phyloP scores from a whole-genome alignment of 2,113 vertebrate species.

The Strix aluco region DNA sequence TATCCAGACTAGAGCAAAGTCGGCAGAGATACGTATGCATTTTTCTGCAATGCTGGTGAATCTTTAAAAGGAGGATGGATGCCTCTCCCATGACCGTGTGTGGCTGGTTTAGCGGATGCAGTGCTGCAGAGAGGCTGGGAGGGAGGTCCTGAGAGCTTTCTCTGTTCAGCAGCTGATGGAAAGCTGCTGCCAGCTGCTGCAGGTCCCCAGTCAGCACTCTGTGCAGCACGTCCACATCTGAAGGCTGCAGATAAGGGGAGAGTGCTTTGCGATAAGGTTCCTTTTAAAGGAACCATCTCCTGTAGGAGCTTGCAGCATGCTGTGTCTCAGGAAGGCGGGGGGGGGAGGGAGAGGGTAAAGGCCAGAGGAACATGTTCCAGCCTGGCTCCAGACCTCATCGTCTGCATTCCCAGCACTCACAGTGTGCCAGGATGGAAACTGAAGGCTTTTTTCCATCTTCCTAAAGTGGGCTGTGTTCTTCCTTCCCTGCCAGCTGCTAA shows the following conservation, averaged over 20 bases:
- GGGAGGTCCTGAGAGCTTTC: background rate
- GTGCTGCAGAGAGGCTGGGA: background rate
- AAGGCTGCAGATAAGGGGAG: slow-evolving; percentile 38
- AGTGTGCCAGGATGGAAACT: background rate
- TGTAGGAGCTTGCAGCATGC: background rate
- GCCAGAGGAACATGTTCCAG: slow-evolving; percentile 1
- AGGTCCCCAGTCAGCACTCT: background rate
- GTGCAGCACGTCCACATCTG: background rate
- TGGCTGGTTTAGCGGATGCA: background rate
- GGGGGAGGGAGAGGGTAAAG: background rate
- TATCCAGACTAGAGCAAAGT: background rate
- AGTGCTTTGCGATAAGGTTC: slow-evolving; percentile 32
- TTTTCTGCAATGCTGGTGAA: background rate
- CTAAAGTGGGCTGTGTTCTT: background rate
- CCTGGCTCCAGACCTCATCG: background rate
- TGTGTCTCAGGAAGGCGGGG: background rate
- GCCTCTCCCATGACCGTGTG: background rate
- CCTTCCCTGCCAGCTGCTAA: background rate
- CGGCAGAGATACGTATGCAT: accelerated
- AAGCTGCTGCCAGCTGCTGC: slow-evolving; percentile 35
- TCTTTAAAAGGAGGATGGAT: background rate
- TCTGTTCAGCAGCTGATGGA: background rate
- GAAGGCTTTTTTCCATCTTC: slow-evolving; percentile 7
- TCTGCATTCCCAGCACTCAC: background rate
- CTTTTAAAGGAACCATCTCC: slow-evolving; percentile 25